A percentile compares a stretch with the other conserved stretches of the same genome.
Conservation (phyloP, 92 coral and sea anemone species). For the Paramuricea clavata region DNA sequence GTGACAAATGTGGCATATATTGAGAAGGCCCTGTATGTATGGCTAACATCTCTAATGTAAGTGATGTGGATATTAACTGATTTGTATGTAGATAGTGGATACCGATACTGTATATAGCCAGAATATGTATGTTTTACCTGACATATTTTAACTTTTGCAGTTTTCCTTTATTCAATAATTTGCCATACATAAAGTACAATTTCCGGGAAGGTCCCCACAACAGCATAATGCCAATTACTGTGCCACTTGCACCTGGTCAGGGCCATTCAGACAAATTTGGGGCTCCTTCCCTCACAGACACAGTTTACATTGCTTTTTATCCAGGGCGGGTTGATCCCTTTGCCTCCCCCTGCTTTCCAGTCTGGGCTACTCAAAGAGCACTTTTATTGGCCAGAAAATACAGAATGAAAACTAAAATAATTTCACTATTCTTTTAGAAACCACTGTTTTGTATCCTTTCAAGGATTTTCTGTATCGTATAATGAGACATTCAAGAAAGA, state of each 20-base stretch:
- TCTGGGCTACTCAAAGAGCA: too few species aligned
- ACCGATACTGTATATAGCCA: background rate
- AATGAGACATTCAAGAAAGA: constrained; percentile 22
- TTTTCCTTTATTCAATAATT: background rate
- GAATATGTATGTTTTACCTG: background rate
- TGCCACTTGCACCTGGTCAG: background rate
- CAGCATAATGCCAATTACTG: background rate
- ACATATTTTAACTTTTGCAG: background rate
- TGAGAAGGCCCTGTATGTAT: constrained; percentile 13
- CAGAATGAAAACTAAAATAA: background rate
- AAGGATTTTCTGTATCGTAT: constrained; percentile 18
- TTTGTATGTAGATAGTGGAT: background rate
- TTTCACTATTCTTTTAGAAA: constrained; percentile 20
- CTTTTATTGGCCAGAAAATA: background rate
- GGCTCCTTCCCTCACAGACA: too few species aligned
- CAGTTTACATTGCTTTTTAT: background rate
- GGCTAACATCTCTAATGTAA: constrained; percentile 28
- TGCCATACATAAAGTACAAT: background rate
- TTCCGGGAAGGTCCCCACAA: constrained; percentile 2
- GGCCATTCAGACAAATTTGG: background rate
- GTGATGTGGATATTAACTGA: background rate
- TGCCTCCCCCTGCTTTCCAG: too few species aligned
- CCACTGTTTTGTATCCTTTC: constrained; percentile 29
- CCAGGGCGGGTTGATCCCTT: too few species aligned
- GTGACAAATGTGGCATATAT: constrained; percentile 24